Percentiles rank a stretch among this genome's conserved stretches.
Evolutionary conservation across 2,113 vertebrate species (phyloP).

Genomic region (Hippocampus abdominalis): DNA sequence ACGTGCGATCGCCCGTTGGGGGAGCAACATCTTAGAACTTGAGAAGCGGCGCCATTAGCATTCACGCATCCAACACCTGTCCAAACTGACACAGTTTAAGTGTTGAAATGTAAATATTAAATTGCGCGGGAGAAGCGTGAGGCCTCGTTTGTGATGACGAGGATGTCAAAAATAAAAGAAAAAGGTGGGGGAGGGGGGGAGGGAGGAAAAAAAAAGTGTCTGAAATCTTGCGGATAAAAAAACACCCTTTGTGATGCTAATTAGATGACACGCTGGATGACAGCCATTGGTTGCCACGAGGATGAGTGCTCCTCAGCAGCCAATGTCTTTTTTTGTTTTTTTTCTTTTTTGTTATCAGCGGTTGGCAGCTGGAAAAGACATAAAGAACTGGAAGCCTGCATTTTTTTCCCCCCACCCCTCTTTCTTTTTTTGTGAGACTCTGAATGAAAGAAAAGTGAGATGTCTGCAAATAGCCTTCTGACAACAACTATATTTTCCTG

Average conservation of each 20-base stretch:
- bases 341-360: constrained; percentile 58
- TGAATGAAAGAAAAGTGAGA: constrained; percentile 50
- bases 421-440: constrained; percentile 32
- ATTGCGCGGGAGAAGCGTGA: constrained; percentile 14
- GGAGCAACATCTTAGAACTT: constrained; percentile 31
- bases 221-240: constrained; percentile 61
- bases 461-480: constrained; percentile 48
- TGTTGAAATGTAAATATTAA: constrained; percentile 62
- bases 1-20: constrained; percentile 16
- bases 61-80: constrained; percentile 59
- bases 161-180: constrained; percentile 39
- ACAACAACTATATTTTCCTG: constrained; percentile 47
- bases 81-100: constrained; percentile 52
- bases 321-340: constrained; percentile 63
- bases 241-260: constrained; percentile 70
- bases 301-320: constrained; percentile 57
- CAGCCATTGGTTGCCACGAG: constrained; percentile 62
- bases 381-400: constrained; percentile 58
- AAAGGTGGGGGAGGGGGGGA: too few relatives aligned
- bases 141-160: constrained; percentile 46
- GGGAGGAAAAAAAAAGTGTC: constrained; percentile 24
- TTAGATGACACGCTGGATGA: constrained; percentile 49
- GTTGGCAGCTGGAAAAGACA: constrained; percentile 66
- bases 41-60: constrained; percentile 20
- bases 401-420: neutral